These are phyloP conservation scores for Mystacornis crossleyi DNA, from an alignment of 2,113 vertebrate genomes.

Conservation along the genomic window DNA sequence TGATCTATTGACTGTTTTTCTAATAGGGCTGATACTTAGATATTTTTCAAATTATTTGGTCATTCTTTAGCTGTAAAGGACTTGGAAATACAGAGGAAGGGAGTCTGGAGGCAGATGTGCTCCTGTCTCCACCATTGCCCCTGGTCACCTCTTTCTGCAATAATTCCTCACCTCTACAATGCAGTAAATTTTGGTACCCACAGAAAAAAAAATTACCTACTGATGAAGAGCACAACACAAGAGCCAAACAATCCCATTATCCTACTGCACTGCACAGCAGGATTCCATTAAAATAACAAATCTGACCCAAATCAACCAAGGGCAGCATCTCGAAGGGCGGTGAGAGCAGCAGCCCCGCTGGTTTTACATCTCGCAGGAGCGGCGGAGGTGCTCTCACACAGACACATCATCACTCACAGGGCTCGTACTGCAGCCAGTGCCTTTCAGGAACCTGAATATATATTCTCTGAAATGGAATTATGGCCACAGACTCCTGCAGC, in stretches of 20 bases:
- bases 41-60: neutral
- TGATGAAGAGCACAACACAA: neutral
- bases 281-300: neutral
- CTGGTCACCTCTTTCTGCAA: neutral
- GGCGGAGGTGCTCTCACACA: neutral
- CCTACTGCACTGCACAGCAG: neutral
- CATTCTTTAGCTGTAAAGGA: neutral
- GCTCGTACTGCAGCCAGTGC: neutral
- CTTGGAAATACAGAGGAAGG: neutral
- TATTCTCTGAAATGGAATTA: neutral
- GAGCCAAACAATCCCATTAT: neutral
- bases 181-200: neutral
- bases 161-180: neutral
- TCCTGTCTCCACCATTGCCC: neutral
- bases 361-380: neutral
- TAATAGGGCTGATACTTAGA: neutral
- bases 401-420: neutral
- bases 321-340: neutral
- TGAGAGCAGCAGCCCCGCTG: neutral
- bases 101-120: neutral
- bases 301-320: neutral
- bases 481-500: neutral
- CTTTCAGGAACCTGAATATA: neutral
- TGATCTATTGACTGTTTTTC: neutral
- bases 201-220: neutral